Evolutionary conservation across 2,888 invertebrate species (phyloP), one percentile per base, ranked within the genome.

Genomic region (Dryomyza anilis): DNA sequence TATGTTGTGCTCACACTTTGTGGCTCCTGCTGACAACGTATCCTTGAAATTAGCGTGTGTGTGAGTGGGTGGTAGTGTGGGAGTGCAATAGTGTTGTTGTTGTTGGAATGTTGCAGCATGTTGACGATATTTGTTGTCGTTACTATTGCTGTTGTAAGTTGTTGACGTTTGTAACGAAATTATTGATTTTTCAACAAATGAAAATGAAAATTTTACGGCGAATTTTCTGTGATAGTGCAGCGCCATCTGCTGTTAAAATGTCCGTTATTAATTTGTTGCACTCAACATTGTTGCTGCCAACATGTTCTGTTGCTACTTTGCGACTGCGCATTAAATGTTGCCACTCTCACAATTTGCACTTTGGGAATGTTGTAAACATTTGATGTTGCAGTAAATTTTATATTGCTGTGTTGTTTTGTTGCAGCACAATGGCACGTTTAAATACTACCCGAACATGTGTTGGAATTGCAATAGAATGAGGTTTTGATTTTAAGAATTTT

Each of bases 101-200:
- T 16, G 8, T 25, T n/a, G 14, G 21, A 8, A 29, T 52, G 50
- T 25, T 10, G 50, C 50, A 52, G 25, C 21, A 14, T 27, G 58
- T 58, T 29, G 43, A 19, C 58, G 46, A 29, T 29, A 46, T 45
- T 19, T 57, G 16, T 43, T 8, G 57, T 16, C 6, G 27, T 39
- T 29, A 46, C 30, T 46, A 19, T 57, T 12, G 27, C n/a, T 57
- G 46, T 58, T 19, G 45, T 58, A 16, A 16, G 19, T 19, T 23
- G n/a, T 39, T 45, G 43, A 29, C 29, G 29, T 29, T 55, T 19
- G 53, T 55, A 33, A 56, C 36, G 25, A 36, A 33, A 36, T 56
- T 56, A 58, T 58, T 46, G 58, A 58, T 58, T 58, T 58, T 58
- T 46, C 29, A 16, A 29, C 45, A 4, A 45, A 23, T 16, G 12